Evolutionary conservation across 2,888 invertebrate species (phyloP), one percentile per base, ranked within the genome.

Genomic region (Oxytorus armatus): DNA sequence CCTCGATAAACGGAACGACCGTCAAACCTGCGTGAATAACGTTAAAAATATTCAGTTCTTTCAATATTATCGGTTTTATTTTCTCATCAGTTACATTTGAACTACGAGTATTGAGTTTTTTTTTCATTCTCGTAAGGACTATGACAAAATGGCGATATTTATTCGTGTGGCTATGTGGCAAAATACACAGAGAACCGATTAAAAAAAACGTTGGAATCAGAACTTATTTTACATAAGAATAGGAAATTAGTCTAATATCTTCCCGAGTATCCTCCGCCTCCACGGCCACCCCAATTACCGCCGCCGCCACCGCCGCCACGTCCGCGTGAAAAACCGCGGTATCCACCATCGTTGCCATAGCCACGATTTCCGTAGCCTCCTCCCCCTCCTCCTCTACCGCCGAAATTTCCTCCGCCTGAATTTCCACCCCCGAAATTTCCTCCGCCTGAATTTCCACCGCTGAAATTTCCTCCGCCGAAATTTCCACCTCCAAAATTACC

Each of bases 301-400:
- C 76, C 75, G 1, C 79, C 82, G 11, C 87, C 87, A 55, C 76
- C 75, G 1, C 79, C 82, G 11, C 87, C 87, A 55, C 83, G 87
- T 3, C 88, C 86, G 1, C 53, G 33, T 3, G 89, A 88, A 11
- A 85, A 86, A 8, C 90, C 88, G 0, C 90, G 88, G 51, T 87
- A 85, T 77, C 87, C 84, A 3, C 88, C 87, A 4, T 16, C 39
- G 18, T 53, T 42, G 39, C 68, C 68, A 21, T 18, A 36, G n/a
- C 66, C 66, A 0, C n/a, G n/a, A n/a, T n/a, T n/a, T n/a, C n/a
- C n/a, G n/a, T 8, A 85, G 88, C 0, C 87, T 84, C 86, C 80
- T 0, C 87, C 85, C 25, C 85, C 85, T 2, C 85, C 86, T 14
- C 88, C 86, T 2, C 86, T 85, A 11, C 89, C 83, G 81, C 86